A percentile compares a stretch with the other conserved stretches of the same genome.
phyloP scores from a whole-genome alignment of 2,797 vertebrate genomes.

The Anguilla pacifica region DNA sequence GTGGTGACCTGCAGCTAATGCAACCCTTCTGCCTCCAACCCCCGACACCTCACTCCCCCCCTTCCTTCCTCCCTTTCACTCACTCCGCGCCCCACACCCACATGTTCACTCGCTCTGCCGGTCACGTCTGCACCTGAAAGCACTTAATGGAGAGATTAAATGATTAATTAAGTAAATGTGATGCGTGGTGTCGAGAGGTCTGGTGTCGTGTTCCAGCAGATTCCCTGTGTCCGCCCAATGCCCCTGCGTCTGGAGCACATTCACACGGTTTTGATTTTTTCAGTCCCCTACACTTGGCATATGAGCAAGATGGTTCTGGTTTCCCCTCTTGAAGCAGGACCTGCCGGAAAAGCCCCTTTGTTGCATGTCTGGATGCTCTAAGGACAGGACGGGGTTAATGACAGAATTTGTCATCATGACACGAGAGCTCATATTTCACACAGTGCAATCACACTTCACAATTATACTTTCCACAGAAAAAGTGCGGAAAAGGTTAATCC shows the following conservation, averaged over 20 bases:
- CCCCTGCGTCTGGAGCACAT: constrained; percentile 36
- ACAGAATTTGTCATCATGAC: not conserved
- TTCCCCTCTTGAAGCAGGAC: not conserved
- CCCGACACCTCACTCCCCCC: not conserved
- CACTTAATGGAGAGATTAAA: constrained; percentile 9
- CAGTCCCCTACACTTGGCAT: not conserved
- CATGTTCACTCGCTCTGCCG: not conserved
- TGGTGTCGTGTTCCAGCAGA: constrained; percentile 34
- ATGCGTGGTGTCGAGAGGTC: constrained; percentile 32
- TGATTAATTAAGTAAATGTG: constrained; percentile 30
- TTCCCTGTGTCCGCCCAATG: constrained; percentile 44
- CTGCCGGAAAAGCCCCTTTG: not conserved
- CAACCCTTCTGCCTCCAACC: constrained; percentile 34
- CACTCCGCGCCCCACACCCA: not conserved
- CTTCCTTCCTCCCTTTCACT: not conserved
- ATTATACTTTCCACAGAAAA: not conserved
- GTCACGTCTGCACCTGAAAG: constrained; percentile 1
- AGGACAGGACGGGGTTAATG: not conserved
- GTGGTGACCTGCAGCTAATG: constrained; percentile 30
- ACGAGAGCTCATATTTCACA: not conserved
- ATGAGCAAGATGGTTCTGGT: not conserved
- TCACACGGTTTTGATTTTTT: not conserved
- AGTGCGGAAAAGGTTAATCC: not conserved
- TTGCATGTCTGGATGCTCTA: not conserved
- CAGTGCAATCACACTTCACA: not conserved